Conservation (phyloP, 1,140 invertebrate genomes). For the Drosophila asahinai region DNA sequence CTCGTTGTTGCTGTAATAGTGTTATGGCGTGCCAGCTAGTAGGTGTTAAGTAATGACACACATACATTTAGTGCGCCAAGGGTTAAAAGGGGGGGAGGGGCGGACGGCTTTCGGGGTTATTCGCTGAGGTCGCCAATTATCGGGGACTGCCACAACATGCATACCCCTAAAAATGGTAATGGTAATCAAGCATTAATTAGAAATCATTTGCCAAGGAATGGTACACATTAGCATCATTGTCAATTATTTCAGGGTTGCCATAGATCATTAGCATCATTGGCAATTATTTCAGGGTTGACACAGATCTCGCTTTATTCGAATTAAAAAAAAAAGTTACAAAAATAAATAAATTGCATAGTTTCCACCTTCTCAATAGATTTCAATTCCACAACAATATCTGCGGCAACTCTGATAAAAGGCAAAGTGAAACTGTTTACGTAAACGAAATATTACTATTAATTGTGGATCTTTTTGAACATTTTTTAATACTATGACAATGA, state of each 20-base stretch:
- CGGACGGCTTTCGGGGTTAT: slow-evolving; percentile 52
- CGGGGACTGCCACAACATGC: slow-evolving; percentile 25
- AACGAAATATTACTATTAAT: background rate
- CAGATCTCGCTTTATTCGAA: too few species aligned
- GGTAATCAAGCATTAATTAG: slow-evolving; percentile 15
- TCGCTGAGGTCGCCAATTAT: slow-evolving; percentile 53
- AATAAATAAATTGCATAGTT: too few species aligned
- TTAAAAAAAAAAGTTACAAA: too few species aligned
- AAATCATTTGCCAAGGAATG: background rate
- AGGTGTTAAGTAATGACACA: slow-evolving; percentile 77
- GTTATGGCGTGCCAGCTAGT: slow-evolving; percentile 69
- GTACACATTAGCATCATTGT: background rate
- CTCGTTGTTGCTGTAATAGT: slow-evolving; percentile 69
- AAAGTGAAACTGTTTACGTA: background rate
- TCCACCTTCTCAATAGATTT: too few species aligned
- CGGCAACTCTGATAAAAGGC: background rate
- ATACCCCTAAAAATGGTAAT: background rate
- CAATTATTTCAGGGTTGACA: too few species aligned
- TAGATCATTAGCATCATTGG: too few species aligned
- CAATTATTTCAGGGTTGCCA: background rate
- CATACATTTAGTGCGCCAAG: slow-evolving; percentile 14
- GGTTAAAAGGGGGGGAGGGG: background rate
- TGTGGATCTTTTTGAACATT: too few species aligned
- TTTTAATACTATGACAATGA: too few species aligned
- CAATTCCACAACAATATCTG: background rate